Evolutionary conservation across 2,797 vertebrate genomes (phyloP), one percentile per base, ranked within the genome.

Genomic region (Rhinophrynus dorsalis): DNA sequence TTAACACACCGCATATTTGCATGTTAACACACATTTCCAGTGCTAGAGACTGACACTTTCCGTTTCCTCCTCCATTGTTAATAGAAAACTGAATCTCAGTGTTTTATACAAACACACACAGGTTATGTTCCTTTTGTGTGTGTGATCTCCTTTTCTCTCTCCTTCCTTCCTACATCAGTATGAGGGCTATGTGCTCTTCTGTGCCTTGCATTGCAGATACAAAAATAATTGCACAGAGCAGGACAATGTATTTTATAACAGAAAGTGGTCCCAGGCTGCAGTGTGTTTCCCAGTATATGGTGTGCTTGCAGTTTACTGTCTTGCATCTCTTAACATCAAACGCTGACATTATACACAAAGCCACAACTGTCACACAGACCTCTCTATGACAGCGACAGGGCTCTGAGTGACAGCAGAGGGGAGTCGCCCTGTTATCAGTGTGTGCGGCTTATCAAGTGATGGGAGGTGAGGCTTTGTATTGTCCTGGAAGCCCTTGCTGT

Each of bases 331-430:
- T n/a, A n/a, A n/a, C n/a, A n/a, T n/a, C n/a, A n/a, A 12, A 58
- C 40, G 38, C 23, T 15, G 6, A 7, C 20, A 15, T 17, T 11
- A 24, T 23, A 68, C 67, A 62, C 68, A 70, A 47, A 71, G 59
- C 51, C 68, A 15, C 60, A 40, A 51, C 68, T 70, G 59, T 71
- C 68, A 68, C 15, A 32, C 2, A 29, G 37, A 11, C 35, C 30
- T 3, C 6, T 17, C 30, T 18, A 56, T 20, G 5, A 40, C 40
- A 66, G 48, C 33, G 56, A 30, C 15, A 5, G 37, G 37, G 37
- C 1, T 38, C 5, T 38, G 24, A 56, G 51, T 56, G 54, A 35
- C 23, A 29, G 26, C 33, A 32, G 54, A 66, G 40, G 44, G 65
- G 57, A 61, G 57, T 13, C 48, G 57, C 58, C 65, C 6, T 52